phyloP scores from a whole-genome alignment of 2,113 vertebrate genomes.

The Hiodon tergisus region DNA sequence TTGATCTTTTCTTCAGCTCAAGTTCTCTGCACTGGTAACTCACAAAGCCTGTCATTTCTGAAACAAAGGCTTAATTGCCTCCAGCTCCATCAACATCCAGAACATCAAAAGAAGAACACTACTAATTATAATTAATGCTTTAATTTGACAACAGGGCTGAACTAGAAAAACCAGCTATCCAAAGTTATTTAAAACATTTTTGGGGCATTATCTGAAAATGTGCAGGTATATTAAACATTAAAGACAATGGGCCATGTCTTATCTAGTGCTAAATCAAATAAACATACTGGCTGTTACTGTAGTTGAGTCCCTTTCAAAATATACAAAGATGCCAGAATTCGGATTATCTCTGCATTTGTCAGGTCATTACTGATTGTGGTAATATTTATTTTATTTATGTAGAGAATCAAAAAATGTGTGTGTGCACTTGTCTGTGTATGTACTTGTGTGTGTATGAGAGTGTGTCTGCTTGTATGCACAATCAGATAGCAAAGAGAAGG shows the following conservation, averaged over 20 bases:
- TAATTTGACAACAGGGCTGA: not conserved
- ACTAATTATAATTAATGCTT: slow-evolving; percentile 16
- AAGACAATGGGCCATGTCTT: not conserved
- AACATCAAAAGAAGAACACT: slow-evolving; percentile 8
- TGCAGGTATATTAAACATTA: not conserved
- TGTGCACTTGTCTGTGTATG: too few relatives aligned
- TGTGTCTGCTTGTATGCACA: too few relatives aligned
- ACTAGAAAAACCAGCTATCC: slow-evolving; percentile 13
- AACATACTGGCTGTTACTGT: too few relatives aligned
- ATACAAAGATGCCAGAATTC: too few relatives aligned
- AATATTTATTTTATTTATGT: too few relatives aligned
- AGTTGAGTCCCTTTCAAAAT: too few relatives aligned
- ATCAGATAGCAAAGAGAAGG: too few relatives aligned
- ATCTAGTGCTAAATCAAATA: too few relatives aligned
- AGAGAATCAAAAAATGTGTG: too few relatives aligned
- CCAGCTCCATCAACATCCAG: not conserved
- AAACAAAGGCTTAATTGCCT: slow-evolving; percentile 4
- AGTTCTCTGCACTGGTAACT: not conserved
- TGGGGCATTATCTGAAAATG: not conserved
- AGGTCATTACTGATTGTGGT: too few relatives aligned
- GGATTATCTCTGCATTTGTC: too few relatives aligned
- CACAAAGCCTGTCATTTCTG: not conserved
- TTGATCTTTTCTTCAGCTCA: not conserved
- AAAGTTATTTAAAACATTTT: not conserved
- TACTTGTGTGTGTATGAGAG: too few relatives aligned